phyloP scores from a whole-genome alignment of 2,888 invertebrate genomes.

The Yponomeuta sedellus region DNA sequence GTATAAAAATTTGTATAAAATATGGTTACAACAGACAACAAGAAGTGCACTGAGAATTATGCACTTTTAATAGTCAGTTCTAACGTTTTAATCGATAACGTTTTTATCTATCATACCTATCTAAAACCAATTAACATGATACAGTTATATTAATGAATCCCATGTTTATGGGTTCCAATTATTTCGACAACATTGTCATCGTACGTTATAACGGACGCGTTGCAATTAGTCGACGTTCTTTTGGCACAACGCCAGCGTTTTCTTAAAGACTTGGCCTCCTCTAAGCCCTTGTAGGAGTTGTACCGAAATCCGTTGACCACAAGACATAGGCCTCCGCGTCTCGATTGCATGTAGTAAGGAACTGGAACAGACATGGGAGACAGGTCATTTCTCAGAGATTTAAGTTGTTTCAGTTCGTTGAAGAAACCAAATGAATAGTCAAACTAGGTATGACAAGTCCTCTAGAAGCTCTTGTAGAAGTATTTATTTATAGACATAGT shows the following conservation, averaged over 20 bases:
- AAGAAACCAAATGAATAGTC: too few species aligned
- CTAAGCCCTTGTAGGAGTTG: neutral
- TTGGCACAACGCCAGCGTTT: constrained; percentile 1
- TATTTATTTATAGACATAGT: too few species aligned
- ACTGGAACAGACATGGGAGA: neutral
- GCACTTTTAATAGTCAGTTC: neutral
- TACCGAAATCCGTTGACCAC: constrained; percentile 4
- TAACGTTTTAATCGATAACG: neutral
- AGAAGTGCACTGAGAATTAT: neutral
- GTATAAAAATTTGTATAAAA: neutral
- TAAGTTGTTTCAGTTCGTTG: too few species aligned
- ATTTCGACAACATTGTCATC: constrained; percentile 18
- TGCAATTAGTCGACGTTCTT: neutral
- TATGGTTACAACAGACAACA: neutral
- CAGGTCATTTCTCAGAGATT: neutral
- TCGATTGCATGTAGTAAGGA: neutral
- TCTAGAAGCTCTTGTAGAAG: too few species aligned
- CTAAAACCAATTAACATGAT: neutral
- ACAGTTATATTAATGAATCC: neutral
- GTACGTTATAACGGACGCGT: neutral
- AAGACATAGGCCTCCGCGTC: constrained; percentile 1
- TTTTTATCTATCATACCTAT: neutral
- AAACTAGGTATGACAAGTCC: too few species aligned
- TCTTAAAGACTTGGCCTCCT: neutral
- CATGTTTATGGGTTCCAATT: constrained; percentile 40